Evolutionary conservation across 2,113 vertebrate species (phyloP).

Genomic region (Rhinichthys klamathensis): DNA sequence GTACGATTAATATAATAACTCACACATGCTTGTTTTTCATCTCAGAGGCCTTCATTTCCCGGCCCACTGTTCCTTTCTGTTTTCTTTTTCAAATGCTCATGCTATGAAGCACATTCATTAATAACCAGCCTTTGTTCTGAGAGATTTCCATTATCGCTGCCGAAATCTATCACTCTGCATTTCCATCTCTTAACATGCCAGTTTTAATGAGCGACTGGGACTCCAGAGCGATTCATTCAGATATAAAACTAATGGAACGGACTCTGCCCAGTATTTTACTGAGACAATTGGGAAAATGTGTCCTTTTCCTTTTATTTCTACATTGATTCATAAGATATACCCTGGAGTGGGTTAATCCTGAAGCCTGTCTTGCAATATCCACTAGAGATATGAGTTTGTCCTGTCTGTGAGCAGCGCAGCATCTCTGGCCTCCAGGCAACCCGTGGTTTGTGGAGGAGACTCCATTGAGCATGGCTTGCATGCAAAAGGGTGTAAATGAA

Average conservation of each 20-base stretch:
- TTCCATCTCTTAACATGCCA: conserved; percentile 56
- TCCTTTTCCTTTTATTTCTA: conserved; percentile 28
- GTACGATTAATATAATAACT: conserved; percentile 48
- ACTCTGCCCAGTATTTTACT: neutral
- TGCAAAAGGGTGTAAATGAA: conserved; percentile 8
- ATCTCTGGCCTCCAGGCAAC: conserved; percentile 29
- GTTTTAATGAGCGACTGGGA: conserved; percentile 49
- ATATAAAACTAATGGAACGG: conserved; percentile 9
- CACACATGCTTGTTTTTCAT: conserved; percentile 47
- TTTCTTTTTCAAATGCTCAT: conserved; percentile 42
- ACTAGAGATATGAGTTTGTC: conserved; percentile 40
- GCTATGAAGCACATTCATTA: conserved; percentile 55
- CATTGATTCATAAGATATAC: conserved; percentile 38
- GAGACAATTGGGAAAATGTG: conserved; percentile 18
- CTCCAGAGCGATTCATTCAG: conserved; percentile 31
- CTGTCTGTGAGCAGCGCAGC: neutral
- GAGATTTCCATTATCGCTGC: conserved; percentile 56
- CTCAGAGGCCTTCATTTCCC: conserved; percentile 45
- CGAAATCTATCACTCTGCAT: conserved; percentile 47
- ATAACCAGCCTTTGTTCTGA: conserved; percentile 54
- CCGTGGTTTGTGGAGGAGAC: conserved; percentile 13
- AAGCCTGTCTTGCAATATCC: conserved; percentile 33
- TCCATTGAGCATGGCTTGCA: neutral
- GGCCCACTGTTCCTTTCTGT: conserved; percentile 28
- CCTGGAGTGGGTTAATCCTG: conserved; percentile 23